phyloP scores from a whole-genome alignment of 2,797 vertebrate genomes.

The Cryptoprocta ferox region DNA sequence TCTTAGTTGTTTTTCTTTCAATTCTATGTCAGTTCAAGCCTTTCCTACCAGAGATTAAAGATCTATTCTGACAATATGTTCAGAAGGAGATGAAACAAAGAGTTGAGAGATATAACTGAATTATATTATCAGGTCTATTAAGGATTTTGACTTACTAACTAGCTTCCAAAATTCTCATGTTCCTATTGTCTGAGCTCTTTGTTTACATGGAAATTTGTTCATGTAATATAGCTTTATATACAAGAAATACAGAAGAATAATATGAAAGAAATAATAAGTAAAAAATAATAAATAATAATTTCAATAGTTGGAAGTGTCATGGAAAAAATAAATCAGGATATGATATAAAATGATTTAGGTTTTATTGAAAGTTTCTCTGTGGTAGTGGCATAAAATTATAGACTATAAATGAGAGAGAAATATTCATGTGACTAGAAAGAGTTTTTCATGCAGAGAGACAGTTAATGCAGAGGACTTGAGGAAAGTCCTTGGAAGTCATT shows the following conservation, averaged over 20 bases:
- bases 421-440: neutral
- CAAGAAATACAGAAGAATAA: neutral
- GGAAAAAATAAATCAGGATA: neutral
- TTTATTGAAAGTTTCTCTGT: conserved; percentile 2
- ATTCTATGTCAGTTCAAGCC: neutral
- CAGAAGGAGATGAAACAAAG: neutral
- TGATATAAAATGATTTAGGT: neutral
- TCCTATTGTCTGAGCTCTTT: neutral
- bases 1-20: neutral
- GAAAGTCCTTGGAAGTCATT: neutral
- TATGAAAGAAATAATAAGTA: neutral
- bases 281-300: neutral
- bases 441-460: neutral
- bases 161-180: neutral
- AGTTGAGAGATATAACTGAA: neutral
- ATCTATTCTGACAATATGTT: neutral
- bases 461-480: neutral
- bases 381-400: neutral
- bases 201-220: neutral
- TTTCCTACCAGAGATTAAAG: neutral
- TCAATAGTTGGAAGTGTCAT: neutral
- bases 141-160: neutral
- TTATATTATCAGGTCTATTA: neutral
- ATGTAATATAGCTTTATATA: neutral
- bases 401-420: neutral